Evolutionary conservation across 2,888 invertebrate genomes (phyloP), one percentile per base, ranked within the genome.

Genomic region (Dromius quadrimaculatus): DNA sequence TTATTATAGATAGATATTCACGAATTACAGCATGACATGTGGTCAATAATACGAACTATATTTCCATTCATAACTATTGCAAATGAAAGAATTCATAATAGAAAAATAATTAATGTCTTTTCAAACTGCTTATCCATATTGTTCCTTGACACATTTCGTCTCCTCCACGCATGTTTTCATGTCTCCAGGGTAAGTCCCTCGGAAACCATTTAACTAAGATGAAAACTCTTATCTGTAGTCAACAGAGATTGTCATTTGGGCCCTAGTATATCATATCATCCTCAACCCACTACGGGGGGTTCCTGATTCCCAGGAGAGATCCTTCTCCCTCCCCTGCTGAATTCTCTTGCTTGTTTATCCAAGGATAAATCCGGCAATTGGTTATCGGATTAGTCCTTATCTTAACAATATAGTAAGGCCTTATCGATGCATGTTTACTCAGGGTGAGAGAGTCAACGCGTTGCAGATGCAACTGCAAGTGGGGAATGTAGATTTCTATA

Each of bases 371-470:
- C 76, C 77, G 79, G 82, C 81, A 82, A 83, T 82, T 82, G 82
- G 80, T 82, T 82, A 83, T 82, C 83, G 83, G 83, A 83, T 83
- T 83, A 82, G 77, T 80, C 79, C 20, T 83, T 83, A 83, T 83
- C 83, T 82, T 80, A 81, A 82, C 81, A 82, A 82, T 82, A 81
- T 81, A 81, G 80, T 79, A 78, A 78, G 76, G 78, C 76, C 77
- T 76, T 78, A 78, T 76, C 77, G 78, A 76, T 76, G 78, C 79
- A 78, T 79, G 76, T 77, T 77, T 75, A 75, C 66, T 65, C 70
- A 70, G 70, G 57, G 65, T 66, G 28, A 65, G 65, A 19, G 36
- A 65, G 47, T 50, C 50, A 20, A 50, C 20, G 28, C n/a, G 8
- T 43, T 23, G 61, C 19, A 34, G 20, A 54, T 20, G 11, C 54